Percentiles rank a stretch among this genome's conserved stretches.
Evolutionary conservation across 2,113 vertebrate species (phyloP).

Genomic region (Hippocampus abdominalis): DNA sequence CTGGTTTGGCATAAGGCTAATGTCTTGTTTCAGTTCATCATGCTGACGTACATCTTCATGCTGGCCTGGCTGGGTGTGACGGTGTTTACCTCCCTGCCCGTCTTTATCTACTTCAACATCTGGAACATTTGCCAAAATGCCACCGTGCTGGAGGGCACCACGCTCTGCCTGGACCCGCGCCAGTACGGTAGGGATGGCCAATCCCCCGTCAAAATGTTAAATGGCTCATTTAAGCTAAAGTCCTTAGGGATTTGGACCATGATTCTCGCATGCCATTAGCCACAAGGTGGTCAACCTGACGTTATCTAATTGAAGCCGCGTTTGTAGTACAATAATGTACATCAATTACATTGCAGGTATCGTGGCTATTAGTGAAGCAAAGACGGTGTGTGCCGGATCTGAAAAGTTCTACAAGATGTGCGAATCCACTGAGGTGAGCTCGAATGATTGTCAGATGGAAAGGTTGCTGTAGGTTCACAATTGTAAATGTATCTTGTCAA

Average conservation of each 20-base stretch:
- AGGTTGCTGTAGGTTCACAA: too few species aligned
- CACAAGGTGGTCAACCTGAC: constrained; percentile 2
- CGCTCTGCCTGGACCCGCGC: constrained; percentile 92
- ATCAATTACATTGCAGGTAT: constrained; percentile 75
- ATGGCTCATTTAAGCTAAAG: constrained; percentile 2
- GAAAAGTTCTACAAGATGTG: constrained; percentile 96
- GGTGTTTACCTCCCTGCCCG: constrained; percentile 93
- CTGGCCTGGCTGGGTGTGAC: constrained; percentile 98
- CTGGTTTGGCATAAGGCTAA: not conserved
- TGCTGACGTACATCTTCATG: constrained; percentile 99
- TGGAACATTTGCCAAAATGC: constrained; percentile 97
- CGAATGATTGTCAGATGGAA: not conserved
- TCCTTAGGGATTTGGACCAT: constrained; percentile 26
- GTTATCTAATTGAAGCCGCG: not conserved
- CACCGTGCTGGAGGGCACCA: constrained; percentile 83
- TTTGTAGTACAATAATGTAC: not conserved
- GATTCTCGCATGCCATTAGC: constrained; percentile 26
- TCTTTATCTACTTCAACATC: constrained; percentile 98
- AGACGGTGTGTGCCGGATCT: constrained; percentile 85
- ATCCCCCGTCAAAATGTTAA: not conserved
- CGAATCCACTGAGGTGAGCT: constrained; percentile 88
- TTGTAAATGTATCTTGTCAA: too few species aligned
- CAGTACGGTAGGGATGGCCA: constrained; percentile 81
- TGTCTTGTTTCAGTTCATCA: constrained; percentile 84
- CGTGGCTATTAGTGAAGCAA: constrained; percentile 87